These are phyloP conservation scores for Alouatta palliata DNA, from an alignment of 2,113 vertebrate species.

Conservation along the genomic window DNA sequence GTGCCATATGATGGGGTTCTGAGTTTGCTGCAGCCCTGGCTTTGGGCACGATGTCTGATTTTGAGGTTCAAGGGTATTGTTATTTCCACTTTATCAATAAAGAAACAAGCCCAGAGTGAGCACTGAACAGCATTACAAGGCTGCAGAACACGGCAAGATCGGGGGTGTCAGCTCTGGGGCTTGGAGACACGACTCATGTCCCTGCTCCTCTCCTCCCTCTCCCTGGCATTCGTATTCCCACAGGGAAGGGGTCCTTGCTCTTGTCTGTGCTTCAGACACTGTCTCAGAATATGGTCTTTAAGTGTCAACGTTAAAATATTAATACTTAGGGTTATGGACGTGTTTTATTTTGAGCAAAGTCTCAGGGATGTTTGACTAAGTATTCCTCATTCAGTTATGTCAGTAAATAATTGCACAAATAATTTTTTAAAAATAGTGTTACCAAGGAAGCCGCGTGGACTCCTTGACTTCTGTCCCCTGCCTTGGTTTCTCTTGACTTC, in stretches of 20 bases:
- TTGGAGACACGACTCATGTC: fast-evolving
- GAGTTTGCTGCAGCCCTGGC: background rate
- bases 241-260: background rate
- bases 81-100: background rate
- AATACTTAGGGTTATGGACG: background rate
- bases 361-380: background rate
- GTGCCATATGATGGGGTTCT: fast-evolving
- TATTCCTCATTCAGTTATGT: background rate
- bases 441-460: background rate
- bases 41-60: background rate
- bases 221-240: fast-evolving
- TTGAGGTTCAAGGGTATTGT: background rate
- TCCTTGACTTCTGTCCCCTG: background rate
- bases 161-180: background rate
- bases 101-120: background rate
- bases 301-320: background rate
- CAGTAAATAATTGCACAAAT: background rate
- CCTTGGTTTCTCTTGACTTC: background rate
- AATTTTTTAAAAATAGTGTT: background rate
- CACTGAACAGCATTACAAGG: background rate
- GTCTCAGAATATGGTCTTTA: background rate
- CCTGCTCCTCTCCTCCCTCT: background rate
- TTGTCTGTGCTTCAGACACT: background rate
- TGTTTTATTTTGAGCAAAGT: background rate
- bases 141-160: background rate